Conservation (phyloP, 2,113 vertebrate genomes). For the Rhipidura dahli region DNA sequence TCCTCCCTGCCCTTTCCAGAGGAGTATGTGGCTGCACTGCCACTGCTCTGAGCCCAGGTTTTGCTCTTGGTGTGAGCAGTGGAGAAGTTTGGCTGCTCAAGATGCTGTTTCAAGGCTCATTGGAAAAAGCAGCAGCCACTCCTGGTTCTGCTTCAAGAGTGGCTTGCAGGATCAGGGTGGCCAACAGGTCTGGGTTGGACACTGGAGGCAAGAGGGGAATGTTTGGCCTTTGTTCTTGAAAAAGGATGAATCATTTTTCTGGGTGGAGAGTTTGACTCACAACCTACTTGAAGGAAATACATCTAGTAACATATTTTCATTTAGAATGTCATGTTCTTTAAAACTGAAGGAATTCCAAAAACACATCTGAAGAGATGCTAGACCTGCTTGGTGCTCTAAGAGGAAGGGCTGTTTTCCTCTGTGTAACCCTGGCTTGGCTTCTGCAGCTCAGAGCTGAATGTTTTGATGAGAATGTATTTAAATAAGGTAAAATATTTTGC, state of each 20-base stretch:
- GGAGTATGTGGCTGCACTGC: not conserved
- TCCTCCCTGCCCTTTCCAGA: not conserved
- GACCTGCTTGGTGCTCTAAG: not conserved
- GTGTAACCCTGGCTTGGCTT: not conserved
- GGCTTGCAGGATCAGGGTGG: too few relatives aligned
- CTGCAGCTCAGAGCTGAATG: not conserved
- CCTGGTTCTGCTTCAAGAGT: not conserved
- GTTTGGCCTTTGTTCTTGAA: not conserved
- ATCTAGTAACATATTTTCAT: not conserved
- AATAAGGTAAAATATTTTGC: not conserved
- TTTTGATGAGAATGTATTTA: not conserved
- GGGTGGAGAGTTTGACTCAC: not conserved
- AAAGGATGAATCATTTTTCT: not conserved
- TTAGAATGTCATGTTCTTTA: not conserved
- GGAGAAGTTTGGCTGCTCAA: not conserved
- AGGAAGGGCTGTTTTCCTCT: not conserved
- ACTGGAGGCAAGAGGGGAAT: not conserved
- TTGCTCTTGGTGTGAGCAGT: not conserved
- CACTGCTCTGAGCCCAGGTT: not conserved
- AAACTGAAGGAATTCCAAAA: not conserved
- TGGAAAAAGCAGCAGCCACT: not conserved
- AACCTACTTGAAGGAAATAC: not conserved
- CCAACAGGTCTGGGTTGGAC: not conserved
- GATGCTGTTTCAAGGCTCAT: not conserved
- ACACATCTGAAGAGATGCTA: rapidly evolving